Conservation (phyloP, 2,113 vertebrate species). For the Nanger granti region DNA sequence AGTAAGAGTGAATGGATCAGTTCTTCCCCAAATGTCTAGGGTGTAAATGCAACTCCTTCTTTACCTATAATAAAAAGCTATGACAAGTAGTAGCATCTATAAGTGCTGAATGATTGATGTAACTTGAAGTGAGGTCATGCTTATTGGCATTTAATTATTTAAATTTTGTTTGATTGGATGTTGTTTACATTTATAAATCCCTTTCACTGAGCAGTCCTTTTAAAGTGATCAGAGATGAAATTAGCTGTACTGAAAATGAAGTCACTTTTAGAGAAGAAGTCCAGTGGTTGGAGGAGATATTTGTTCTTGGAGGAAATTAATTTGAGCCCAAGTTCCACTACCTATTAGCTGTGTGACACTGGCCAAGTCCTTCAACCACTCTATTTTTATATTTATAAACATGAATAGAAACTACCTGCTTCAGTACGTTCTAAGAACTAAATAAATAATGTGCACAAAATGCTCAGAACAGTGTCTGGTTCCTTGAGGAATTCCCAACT, state of each 20-base stretch:
- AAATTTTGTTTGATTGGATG: neutral
- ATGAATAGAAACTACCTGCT: neutral
- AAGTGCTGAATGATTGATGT: neutral
- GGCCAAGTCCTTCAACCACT: neutral
- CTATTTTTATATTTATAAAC: neutral
- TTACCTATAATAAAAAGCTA: neutral
- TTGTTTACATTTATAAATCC: neutral
- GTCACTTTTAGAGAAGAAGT: neutral
- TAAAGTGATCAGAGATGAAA: neutral
- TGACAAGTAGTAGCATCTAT: neutral
- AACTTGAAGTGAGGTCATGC: neutral
- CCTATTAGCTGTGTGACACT: neutral
- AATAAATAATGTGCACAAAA: neutral
- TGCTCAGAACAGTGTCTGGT: neutral
- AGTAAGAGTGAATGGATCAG: neutral
- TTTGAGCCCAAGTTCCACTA: neutral
- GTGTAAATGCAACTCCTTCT: neutral
- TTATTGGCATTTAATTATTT: neutral
- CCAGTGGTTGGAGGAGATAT: neutral
- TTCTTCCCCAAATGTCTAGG: neutral
- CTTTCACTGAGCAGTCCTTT: neutral
- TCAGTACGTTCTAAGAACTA: neutral
- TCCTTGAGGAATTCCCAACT: neutral
- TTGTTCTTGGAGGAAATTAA: neutral
- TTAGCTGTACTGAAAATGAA: neutral